phyloP scores from a whole-genome alignment of 2,113 vertebrate species.

The Bothrops jararaca region DNA sequence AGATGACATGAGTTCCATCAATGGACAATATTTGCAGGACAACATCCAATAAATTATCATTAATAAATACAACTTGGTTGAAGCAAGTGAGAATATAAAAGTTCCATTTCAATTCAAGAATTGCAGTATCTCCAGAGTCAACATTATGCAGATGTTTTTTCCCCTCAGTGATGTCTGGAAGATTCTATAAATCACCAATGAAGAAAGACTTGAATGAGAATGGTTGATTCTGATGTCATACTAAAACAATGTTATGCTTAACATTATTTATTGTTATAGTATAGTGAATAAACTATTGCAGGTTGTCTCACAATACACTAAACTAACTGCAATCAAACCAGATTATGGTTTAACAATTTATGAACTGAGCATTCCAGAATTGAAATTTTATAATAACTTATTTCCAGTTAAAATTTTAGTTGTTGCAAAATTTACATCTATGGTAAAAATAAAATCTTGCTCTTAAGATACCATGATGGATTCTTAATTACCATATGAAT shows the following conservation, averaged over 20 bases:
- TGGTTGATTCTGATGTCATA: not conserved
- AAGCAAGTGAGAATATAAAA: not conserved
- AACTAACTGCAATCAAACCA: not conserved
- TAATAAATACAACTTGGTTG: not conserved
- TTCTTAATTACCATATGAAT: slow-evolving; percentile 89
- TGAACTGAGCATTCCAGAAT: not conserved
- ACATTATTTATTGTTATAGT: not conserved
- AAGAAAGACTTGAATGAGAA: not conserved
- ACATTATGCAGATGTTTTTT: not conserved
- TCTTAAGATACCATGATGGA: slow-evolving; percentile 80
- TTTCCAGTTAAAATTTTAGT: not conserved
- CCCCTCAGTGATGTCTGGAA: not conserved
- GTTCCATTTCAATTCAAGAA: not conserved
- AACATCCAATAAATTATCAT: not conserved
- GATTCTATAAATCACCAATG: not conserved
- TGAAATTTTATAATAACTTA: not conserved
- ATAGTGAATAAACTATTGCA: not conserved
- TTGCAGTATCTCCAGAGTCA: not conserved
- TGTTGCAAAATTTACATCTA: not conserved
- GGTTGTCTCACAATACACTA: not conserved
- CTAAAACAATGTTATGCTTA: not conserved
- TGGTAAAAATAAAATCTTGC: slow-evolving; percentile 55
- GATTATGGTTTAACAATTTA: not conserved
- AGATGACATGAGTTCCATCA: not conserved
- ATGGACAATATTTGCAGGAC: not conserved